Percentiles rank a stretch among this genome's conserved stretches.
Evolutionary conservation across 1,140 invertebrate genomes (phyloP).

Genomic region (Andrena cerasifolii): DNA sequence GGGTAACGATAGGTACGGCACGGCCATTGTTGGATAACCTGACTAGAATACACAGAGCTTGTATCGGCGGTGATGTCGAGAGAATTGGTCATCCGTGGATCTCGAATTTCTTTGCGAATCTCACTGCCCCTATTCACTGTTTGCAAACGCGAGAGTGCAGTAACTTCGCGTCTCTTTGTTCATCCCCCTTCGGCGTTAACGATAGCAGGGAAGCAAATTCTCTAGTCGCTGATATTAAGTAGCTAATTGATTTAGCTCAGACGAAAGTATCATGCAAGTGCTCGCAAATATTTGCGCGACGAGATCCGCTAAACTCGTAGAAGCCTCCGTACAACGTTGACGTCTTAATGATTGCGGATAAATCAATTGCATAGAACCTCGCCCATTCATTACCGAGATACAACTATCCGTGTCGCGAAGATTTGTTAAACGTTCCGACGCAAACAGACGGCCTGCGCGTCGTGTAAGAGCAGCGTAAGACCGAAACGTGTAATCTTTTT

Average conservation of each 20-base stretch:
- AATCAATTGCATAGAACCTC: too few species aligned
- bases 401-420: too few species aligned
- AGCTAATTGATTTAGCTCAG: too few species aligned
- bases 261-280: too few species aligned
- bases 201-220: neutral
- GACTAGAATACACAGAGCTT: constrained; percentile 47
- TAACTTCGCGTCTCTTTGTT: constrained; percentile 1
- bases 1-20: constrained; percentile 67
- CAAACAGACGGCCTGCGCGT: neutral
- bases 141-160: neutral
- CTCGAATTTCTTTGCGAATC: constrained; percentile 29
- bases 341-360: too few species aligned
- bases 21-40: constrained; percentile 64
- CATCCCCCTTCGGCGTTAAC: neutral
- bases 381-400: too few species aligned
- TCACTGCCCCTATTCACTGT: neutral
- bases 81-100: constrained; percentile 42
- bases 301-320: too few species aligned
- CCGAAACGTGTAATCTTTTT: constrained; percentile 58
- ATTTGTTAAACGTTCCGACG: neutral
- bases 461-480: constrained; percentile 10
- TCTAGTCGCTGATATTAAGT: too few species aligned
- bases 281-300: too few species aligned
- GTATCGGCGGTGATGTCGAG: constrained; percentile 19
- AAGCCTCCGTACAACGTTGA: too few species aligned